Percentiles rank a stretch among this genome's conserved stretches.
Evolutionary conservation across 2,888 invertebrate species (phyloP).

Genomic region (Baccha elongata): DNA sequence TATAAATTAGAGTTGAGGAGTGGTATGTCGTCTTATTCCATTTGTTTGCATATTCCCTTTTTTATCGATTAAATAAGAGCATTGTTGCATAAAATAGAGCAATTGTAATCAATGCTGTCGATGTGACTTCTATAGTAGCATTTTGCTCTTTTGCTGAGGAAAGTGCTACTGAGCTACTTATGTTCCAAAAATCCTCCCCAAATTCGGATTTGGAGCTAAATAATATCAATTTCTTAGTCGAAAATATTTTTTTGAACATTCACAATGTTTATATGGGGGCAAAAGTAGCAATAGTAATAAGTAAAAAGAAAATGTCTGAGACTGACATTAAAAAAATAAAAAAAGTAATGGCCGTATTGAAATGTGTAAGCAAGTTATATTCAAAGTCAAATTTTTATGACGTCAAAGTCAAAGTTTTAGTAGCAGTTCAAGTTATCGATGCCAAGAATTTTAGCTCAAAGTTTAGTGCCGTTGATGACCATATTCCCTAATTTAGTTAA

Average conservation of each 20-base stretch:
- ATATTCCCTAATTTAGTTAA: slow-evolving; percentile 38
- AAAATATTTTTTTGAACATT: neutral
- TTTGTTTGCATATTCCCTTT: slow-evolving; percentile 43
- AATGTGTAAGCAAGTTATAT: slow-evolving; percentile 13
- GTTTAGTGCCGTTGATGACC: slow-evolving; percentile 2
- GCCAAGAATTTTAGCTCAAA: slow-evolving; percentile 2
- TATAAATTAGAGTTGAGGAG: slow-evolving; percentile 53
- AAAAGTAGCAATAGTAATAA: slow-evolving; percentile 8
- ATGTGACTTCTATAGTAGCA: too few species aligned
- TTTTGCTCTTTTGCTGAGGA: too few species aligned
- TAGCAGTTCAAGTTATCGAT: slow-evolving; percentile 16
- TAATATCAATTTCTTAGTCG: neutral
- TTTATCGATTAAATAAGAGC: slow-evolving; percentile 9
- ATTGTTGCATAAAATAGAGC: neutral
- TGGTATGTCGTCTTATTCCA: slow-evolving; percentile 29
- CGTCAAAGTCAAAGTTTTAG: too few species aligned
- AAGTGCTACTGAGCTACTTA: too few species aligned
- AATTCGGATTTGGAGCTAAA: too few species aligned
- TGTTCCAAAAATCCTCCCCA: too few species aligned
- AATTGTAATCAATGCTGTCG: too few species aligned
- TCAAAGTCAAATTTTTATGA: slow-evolving; percentile 28
- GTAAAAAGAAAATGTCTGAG: too few species aligned
- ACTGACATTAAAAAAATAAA: neutral
- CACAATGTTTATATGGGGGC: slow-evolving; percentile 25
- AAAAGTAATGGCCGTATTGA: neutral